Base-by-base conservation (phyloP, 2,797 vertebrate genomes). In the Potorous gilbertii region DNA sequence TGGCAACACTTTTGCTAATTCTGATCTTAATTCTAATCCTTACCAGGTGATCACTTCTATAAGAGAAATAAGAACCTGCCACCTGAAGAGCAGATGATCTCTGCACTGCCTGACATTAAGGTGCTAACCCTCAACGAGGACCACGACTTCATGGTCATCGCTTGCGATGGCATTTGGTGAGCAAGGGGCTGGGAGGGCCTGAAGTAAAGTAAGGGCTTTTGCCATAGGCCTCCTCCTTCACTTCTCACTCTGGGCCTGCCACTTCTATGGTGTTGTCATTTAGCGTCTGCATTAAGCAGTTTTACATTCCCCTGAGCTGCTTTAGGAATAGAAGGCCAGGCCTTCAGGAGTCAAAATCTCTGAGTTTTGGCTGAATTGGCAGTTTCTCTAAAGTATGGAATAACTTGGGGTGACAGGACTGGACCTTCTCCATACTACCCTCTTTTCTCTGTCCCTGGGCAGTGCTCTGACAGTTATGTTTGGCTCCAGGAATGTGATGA, bases 61-160 rank as follows among this genome's bases (percentile, higher is more conserved):
- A 99, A 99, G 98, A 99, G 99, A 97, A 99, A 99, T 98, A 99
- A 99, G 98, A 98, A 98, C 93, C 99, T 99, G 90, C 99, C 99
- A 12, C 99, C 99, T 0, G 99, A 99, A 96, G 99, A 99, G 96
- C 99, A 99, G 98, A 99, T 99, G 99, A 99, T 99, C 97, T 99
- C 99, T 16, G 99, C 99, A 0, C 98, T 99, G 98, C 99, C 99
- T 0, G 99, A 99, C 57, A 99, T 99, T 97, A 99, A 99, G 98
- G 99, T 99, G 96, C 98, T 99, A 98, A 99, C 99, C 2, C 99
- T 99, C 96, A 99, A 99, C 0, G 99, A 99, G 0, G 99, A 99
- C 81, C 99, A 99, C 0, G 99, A 99, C 96, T 99, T 99, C 98
- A 99, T 99, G 99, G 99, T 99, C 98, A 99, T 99, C 54, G 99